Evolutionary conservation across 2,113 vertebrate species (phyloP).

Genomic region (Zingel zingel): DNA sequence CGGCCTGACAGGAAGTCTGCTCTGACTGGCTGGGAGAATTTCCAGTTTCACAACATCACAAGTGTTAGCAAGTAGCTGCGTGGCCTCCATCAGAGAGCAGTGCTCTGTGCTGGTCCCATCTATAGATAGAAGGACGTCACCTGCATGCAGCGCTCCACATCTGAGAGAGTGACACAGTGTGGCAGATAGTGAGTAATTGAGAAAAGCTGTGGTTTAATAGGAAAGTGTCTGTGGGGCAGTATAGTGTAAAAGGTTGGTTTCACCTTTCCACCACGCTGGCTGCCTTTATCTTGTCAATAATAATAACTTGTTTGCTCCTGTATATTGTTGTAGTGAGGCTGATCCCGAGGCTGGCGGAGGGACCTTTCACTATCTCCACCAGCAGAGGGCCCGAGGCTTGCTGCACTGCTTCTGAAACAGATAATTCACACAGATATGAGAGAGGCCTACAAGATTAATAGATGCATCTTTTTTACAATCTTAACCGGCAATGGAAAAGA

Average conservation of each 20-base stretch:
- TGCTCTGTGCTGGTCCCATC: slow-evolving; percentile 94
- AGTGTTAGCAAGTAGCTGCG: slow-evolving; percentile 91
- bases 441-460: neutral
- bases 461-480: neutral
- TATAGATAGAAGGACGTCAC: slow-evolving; percentile 94
- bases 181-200: neutral
- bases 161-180: slow-evolving; percentile 73
- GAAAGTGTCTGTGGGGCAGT: neutral
- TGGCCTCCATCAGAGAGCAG: slow-evolving; percentile 94
- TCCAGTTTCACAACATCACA: slow-evolving; percentile 91
- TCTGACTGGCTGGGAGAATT: slow-evolving; percentile 90
- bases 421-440: slow-evolving; percentile 36
- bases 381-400: slow-evolving; percentile 92
- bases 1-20: slow-evolving; percentile 86
- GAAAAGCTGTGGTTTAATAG: neutral
- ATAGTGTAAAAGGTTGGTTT: neutral
- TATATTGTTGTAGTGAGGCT: slow-evolving; percentile 87
- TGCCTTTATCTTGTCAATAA: slow-evolving; percentile 94
- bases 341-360: slow-evolving; percentile 90
- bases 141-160: slow-evolving; percentile 90
- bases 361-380: slow-evolving; percentile 93
- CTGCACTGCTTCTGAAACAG: slow-evolving; percentile 89
- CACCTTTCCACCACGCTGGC: slow-evolving; percentile 97
- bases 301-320: slow-evolving; percentile 92
- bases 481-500: neutral